phyloP scores from a whole-genome alignment of 1,140 invertebrate genomes.

The Sinonovacula constricta region DNA sequence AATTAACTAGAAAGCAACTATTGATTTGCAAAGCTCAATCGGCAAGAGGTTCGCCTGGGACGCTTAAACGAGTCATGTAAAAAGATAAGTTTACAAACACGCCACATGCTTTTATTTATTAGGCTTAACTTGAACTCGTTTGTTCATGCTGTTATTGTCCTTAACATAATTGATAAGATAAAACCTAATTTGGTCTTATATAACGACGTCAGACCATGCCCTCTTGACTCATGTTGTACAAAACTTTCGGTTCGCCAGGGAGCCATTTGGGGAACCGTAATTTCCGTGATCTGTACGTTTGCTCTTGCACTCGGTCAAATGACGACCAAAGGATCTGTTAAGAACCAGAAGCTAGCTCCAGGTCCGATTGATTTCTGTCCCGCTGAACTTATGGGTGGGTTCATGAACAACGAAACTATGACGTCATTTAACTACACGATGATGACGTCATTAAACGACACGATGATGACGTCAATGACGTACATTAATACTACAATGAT shows the following conservation, averaged over 20 bases:
- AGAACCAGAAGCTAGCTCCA: slow-evolving; percentile 23
- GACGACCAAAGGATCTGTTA: slow-evolving; percentile 37
- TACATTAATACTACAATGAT: not conserved
- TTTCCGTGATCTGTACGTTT: slow-evolving; percentile 9
- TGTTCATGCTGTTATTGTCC: not conserved
- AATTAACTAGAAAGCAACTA: too few relatives aligned
- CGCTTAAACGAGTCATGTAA: not conserved
- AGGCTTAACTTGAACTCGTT: not conserved
- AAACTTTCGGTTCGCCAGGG: slow-evolving; percentile 15
- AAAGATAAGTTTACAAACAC: not conserved
- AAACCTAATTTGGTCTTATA: not conserved
- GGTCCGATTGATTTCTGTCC: slow-evolving; percentile 32
- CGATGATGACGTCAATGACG: not conserved
- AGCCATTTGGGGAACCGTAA: slow-evolving; percentile 18
- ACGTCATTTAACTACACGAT: not conserved
- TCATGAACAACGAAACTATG: not conserved
- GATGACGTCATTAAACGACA: too few relatives aligned
- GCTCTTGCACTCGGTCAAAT: slow-evolving; percentile 32
- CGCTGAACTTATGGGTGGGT: not conserved
- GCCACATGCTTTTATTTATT: not conserved
- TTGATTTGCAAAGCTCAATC: too few relatives aligned
- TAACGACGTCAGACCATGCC: too few relatives aligned
- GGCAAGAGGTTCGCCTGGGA: too few relatives aligned
- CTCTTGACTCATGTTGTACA: not conserved
- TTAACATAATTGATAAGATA: not conserved